These are phyloP conservation scores for Allenopithecus nigroviridis DNA, from an alignment of 2,797 vertebrate species.

Conservation along the genomic window DNA sequence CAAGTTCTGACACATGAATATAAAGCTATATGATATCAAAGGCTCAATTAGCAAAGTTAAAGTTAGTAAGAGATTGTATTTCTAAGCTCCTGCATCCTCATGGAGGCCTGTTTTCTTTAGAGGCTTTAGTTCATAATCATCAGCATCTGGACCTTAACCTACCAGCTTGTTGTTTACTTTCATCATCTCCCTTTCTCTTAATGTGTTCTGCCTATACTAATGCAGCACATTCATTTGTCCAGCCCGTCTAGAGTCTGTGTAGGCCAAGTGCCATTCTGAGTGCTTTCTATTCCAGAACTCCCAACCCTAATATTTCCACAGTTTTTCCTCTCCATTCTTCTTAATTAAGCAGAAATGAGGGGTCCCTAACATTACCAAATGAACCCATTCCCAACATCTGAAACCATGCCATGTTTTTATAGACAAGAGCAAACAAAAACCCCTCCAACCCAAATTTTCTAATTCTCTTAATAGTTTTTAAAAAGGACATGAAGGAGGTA, in stretches of 20 bases:
- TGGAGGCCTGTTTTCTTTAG: not conserved
- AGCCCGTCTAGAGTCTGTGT: not conserved
- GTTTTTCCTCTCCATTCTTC: conserved; percentile 9
- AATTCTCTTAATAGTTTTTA: conserved; percentile 16
- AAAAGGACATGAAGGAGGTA: conserved; percentile 29
- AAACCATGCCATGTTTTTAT: conserved; percentile 21
- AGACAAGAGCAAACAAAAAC: conserved; percentile 9
- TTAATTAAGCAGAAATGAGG: conserved; percentile 35
- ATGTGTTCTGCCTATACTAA: not conserved
- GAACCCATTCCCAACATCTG: not conserved
- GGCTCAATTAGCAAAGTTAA: not conserved
- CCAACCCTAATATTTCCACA: not conserved
- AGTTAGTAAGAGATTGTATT: not conserved
- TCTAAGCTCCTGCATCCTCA: not conserved
- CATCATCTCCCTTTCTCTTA: not conserved
- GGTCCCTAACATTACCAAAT: not conserved
- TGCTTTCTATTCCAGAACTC: not conserved
- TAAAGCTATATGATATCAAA: not conserved
- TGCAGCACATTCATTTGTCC: not conserved
- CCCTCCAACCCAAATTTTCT: conserved; percentile 6
- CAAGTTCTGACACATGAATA: conserved; percentile 14
- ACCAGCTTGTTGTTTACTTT: not conserved
- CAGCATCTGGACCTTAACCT: not conserved
- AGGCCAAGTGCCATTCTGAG: not conserved
- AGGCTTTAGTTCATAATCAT: not conserved